These are phyloP conservation scores for Balaeniceps rex DNA, from an alignment of 2,113 vertebrate species.

Conservation along the genomic window DNA sequence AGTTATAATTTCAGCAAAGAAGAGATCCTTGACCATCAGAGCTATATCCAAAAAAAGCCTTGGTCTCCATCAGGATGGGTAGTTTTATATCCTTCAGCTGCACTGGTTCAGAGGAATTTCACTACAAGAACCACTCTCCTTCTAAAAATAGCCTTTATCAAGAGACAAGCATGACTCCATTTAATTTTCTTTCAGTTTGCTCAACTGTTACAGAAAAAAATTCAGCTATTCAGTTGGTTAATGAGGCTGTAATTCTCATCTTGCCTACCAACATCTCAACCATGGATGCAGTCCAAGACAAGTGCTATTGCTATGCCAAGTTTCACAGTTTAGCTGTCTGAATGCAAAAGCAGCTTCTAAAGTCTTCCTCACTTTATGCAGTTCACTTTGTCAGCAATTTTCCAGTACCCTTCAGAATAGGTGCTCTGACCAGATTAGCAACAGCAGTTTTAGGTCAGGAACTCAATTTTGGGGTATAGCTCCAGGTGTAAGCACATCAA, in stretches of 20 bases:
- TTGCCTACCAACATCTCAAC: slow-evolving; percentile 23
- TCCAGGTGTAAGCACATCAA: neutral
- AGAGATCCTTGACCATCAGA: neutral
- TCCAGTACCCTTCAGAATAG: neutral
- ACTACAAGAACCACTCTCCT: neutral
- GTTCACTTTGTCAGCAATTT: neutral
- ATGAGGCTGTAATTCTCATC: slow-evolving; percentile 29
- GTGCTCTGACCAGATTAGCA: neutral
- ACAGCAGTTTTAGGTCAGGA: neutral
- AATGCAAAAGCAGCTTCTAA: slow-evolving; percentile 4
- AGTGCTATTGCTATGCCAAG: neutral
- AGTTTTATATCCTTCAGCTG: neutral
- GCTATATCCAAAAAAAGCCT: neutral
- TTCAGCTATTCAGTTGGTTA: neutral
- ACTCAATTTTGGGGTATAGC: neutral
- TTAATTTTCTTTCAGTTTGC: slow-evolving; percentile 12
- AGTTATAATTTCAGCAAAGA: neutral
- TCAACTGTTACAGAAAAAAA: neutral
- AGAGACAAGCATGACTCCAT: neutral
- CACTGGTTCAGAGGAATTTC: neutral
- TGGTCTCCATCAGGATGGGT: neutral
- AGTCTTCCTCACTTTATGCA: neutral
- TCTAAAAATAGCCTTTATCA: neutral
- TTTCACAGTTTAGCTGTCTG: slow-evolving; percentile 20
- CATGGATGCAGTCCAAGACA: neutral